phyloP scores from a whole-genome alignment of 1,140 invertebrate species.

The Aradophagus sp. region DNA sequence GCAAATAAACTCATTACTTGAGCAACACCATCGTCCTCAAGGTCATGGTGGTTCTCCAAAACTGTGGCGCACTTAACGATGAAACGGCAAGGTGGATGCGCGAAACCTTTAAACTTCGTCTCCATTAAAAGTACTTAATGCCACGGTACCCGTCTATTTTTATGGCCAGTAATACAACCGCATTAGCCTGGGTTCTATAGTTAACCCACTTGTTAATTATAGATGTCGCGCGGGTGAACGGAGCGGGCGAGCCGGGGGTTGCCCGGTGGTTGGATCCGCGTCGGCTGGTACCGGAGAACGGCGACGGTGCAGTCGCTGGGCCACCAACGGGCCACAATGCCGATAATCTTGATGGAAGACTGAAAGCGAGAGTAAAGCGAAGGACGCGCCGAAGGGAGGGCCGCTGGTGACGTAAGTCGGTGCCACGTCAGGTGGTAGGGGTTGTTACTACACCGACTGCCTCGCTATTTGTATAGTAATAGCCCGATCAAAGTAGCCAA shows the following conservation, averaged over 20 bases:
- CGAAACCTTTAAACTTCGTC: constrained; percentile 32
- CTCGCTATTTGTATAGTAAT: constrained; percentile 49
- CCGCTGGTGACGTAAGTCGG: constrained; percentile 59
- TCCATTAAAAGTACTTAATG: constrained; percentile 46
- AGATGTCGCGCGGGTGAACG: constrained; percentile 10
- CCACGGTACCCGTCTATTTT: constrained; percentile 30
- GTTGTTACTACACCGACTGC: constrained; percentile 48
- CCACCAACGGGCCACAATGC: constrained; percentile 9
- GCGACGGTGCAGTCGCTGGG: background rate
- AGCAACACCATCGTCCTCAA: no score
- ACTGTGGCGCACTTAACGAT: no score
- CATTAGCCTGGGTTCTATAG: constrained; percentile 36
- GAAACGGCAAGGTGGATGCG: constrained; percentile 15
- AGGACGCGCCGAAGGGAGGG: constrained; percentile 18
- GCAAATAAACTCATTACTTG: no score
- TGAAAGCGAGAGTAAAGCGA: constrained; percentile 36
- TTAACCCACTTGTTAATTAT: constrained; percentile 45
- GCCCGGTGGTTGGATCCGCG: constrained; percentile 27
- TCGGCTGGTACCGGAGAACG: constrained; percentile 8
- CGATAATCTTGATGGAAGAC: constrained; percentile 35
- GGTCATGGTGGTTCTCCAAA: no score
- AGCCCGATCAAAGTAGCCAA: constrained; percentile 65
- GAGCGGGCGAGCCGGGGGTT: constrained; percentile 5
- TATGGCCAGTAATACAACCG: constrained; percentile 17
- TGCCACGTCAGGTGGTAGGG: constrained; percentile 39